A percentile compares a stretch with the other conserved stretches of the same genome.
phyloP scores from a whole-genome alignment of 2,797 vertebrate species.

The Sebastes miniatus region DNA sequence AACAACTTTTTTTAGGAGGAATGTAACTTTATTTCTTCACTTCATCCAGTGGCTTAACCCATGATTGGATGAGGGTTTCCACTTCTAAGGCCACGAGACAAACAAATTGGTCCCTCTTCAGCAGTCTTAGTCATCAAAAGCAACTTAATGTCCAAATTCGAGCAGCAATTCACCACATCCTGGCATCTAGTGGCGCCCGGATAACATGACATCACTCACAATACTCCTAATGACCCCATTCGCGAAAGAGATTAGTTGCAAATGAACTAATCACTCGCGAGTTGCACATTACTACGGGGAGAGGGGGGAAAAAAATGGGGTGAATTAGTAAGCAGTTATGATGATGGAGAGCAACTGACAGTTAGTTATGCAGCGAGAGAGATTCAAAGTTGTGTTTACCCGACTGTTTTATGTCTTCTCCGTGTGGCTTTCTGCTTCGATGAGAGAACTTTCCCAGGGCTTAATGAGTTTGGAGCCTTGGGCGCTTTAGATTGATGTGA shows the following conservation, averaged over 20 bases:
- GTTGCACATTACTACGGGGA: conserved; percentile 57
- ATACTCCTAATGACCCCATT: conserved; percentile 70
- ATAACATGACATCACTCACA: conserved; percentile 69
- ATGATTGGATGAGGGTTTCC: conserved; percentile 15
- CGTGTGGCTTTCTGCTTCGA: conserved; percentile 66
- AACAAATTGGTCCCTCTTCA: conserved; percentile 51
- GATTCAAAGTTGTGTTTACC: conserved; percentile 78
- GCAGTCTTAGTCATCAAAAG: conserved; percentile 40
- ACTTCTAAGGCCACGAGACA: conserved; percentile 24
- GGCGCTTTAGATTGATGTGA: conserved; percentile 64
- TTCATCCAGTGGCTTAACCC: conserved; percentile 2
- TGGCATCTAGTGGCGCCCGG: conserved; percentile 36
- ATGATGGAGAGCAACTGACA: conserved; percentile 76
- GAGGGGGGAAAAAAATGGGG: conserved; percentile 28
- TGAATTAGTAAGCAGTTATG: conserved; percentile 77
- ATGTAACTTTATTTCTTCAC: conserved; percentile 8
- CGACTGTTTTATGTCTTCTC: conserved; percentile 74
- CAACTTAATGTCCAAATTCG: conserved; percentile 49
- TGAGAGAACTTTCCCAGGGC: conserved; percentile 60
- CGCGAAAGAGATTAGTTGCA: conserved; percentile 65
- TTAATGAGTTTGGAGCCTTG: conserved; percentile 72
- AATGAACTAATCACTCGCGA: conserved; percentile 72
- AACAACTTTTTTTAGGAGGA: not conserved
- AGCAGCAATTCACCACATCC: conserved; percentile 41
- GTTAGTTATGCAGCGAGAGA: conserved; percentile 72